A percentile compares a stretch with the other conserved stretches of the same genome.
phyloP scores from a whole-genome alignment of 2,888 invertebrate genomes.

The Xylota sylvarum region DNA sequence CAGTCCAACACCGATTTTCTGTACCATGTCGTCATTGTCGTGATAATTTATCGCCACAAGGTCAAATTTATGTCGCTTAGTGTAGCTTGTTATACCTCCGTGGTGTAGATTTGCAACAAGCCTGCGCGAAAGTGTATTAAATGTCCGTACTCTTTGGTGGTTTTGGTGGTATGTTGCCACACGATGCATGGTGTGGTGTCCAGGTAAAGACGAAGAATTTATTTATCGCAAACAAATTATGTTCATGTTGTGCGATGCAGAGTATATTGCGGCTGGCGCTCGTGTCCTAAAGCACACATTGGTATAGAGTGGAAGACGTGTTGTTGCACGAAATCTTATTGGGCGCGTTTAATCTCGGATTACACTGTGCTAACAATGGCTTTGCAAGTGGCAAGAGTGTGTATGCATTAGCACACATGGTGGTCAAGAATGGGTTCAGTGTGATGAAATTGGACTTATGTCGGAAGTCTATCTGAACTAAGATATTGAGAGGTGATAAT shows the following conservation, averaged over 20 bases:
- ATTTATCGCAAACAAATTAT: constrained; percentile 74
- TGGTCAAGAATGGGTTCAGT: constrained; percentile 54
- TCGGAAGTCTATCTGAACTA: constrained; percentile 41
- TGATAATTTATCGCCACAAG: constrained; percentile 76
- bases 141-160: constrained; percentile 47
- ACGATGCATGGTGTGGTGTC: constrained; percentile 23
- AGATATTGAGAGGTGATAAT: constrained; percentile 21
- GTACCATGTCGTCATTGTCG: constrained; percentile 61
- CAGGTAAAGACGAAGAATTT: constrained; percentile 42
- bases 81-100: constrained; percentile 16
- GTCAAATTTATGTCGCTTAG: constrained; percentile 76
- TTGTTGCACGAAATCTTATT: constrained; percentile 62
- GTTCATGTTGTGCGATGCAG: constrained; percentile 55
- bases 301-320: neutral
- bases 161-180: neutral
- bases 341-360: constrained; percentile 70
- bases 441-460: constrained; percentile 52
- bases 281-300: constrained; percentile 15
- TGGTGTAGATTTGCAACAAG: constrained; percentile 44
- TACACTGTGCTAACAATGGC: constrained; percentile 69
- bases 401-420: constrained; percentile 34
- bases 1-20: constrained; percentile 69
- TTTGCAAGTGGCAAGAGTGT: constrained; percentile 4
- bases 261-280: constrained; percentile 15
- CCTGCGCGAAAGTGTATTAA: constrained; percentile 67